Evolutionary conservation across 2,888 invertebrate genomes (phyloP), one percentile per base, ranked within the genome.

Genomic region (Melipona bicolor): DNA sequence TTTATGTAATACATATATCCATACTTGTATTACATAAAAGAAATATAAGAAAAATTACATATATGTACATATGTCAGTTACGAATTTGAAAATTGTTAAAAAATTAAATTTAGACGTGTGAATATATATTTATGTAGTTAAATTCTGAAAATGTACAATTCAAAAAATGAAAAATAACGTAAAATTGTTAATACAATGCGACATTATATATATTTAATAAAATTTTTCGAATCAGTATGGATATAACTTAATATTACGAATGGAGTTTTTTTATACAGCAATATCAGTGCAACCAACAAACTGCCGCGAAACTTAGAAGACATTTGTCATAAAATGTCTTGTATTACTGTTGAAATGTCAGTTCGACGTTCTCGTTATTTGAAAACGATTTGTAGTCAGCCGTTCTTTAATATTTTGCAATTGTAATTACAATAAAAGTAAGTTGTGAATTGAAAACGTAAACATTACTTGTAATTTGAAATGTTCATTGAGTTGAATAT

Each of bases 311-410:
- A 86, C 65, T 81, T 67, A 54, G 54, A 71, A 50, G 56, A 61
- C 67, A 65, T 76, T 77, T 81, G 68, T 77, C 59, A 69, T 80
- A 68, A 84, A 79, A 88, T 89, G 86, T 79, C 77, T 85, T 79
- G 67, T 71, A 71, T 50, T 49, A 43, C 71, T 87, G 59, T 62
- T 86, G 86, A 81, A 87, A 86, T 87, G 89, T 78, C 88, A 86
- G 52, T 84, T 81, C 67, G 61, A 69, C 68, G 64, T 69, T 84
- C 62, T 69, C 56, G 70, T 62, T 72, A 64, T 88, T 79, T 77
- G 67, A 68, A 81, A 69, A 69, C 69, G 32, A 79, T 75, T 71
- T 77, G 64, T 64, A 77, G 64, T 67, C 81, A 67, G 50, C 50
- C 43, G 21, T 83, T 77, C 59, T 79, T 77, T 65, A 68, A 88